A percentile compares a stretch with the other conserved stretches of the same genome.
Evolutionary conservation across 1,140 invertebrate genomes (phyloP).

Genomic region (Atta cephalotes): DNA sequence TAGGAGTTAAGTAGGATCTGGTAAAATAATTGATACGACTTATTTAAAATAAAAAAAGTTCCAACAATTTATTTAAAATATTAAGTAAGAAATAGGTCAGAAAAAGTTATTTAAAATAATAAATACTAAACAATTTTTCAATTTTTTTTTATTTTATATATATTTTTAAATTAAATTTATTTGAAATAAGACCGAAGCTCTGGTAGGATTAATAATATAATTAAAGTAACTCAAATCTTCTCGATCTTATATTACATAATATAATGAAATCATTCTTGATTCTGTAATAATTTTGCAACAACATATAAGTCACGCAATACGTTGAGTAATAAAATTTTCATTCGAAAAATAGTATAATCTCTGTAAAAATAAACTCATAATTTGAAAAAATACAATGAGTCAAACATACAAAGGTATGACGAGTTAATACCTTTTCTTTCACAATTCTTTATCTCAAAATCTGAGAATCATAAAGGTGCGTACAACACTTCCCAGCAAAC

Average conservation of each 20-base stretch:
- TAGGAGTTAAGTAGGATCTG: too few species aligned
- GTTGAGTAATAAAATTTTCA: background rate
- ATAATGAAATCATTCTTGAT: too few species aligned
- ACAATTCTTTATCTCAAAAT: background rate
- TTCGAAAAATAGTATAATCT: background rate
- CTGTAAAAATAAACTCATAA: background rate
- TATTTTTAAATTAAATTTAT: too few species aligned
- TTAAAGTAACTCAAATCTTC: constrained; percentile 30
- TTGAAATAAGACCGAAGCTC: too few species aligned
- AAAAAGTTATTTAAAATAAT: too few species aligned
- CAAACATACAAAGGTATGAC: background rate
- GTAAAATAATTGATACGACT: too few species aligned
- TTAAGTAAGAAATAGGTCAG: too few species aligned
- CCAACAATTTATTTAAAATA: too few species aligned
- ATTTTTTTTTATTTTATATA: too few species aligned
- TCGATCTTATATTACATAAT: background rate
- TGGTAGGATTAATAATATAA: background rate
- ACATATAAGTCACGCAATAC: background rate
- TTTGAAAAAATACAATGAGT: constrained; percentile 22
- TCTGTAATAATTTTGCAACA: background rate
- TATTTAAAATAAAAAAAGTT: too few species aligned
- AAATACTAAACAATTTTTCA: too few species aligned
- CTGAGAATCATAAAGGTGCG: background rate
- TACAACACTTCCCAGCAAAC: background rate
- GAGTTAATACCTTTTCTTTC: constrained; percentile 8